These are phyloP conservation scores for Hyles lineata DNA, from an alignment of 2,888 invertebrate species.

Conservation along the genomic window DNA sequence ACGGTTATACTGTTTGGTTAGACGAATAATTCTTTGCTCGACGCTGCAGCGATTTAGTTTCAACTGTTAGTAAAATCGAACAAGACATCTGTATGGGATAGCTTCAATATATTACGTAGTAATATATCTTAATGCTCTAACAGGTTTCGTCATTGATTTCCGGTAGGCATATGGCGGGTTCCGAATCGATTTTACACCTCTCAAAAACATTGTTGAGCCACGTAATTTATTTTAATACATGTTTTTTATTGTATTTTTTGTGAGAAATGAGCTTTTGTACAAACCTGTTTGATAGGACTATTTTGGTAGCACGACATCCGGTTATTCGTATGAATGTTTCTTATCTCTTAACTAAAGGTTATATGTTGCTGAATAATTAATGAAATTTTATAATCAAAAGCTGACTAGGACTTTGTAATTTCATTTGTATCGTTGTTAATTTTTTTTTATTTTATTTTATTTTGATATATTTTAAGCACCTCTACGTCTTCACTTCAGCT, in stretches of 20 bases:
- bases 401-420: neutral
- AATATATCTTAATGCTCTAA: too few species aligned
- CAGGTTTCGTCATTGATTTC: slow-evolving; percentile 33
- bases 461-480: too few species aligned
- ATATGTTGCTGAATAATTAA: neutral
- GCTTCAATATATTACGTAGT: too few species aligned
- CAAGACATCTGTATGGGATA: too few species aligned
- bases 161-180: slow-evolving; percentile 45
- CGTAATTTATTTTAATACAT: slow-evolving; percentile 1
- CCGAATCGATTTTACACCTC: slow-evolving; percentile 41
- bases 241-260: slow-evolving; percentile 2
- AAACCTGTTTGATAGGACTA: slow-evolving; percentile 10
- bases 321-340: neutral
- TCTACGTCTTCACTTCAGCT: too few species aligned
- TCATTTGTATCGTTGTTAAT: neutral
- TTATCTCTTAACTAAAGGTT: neutral
- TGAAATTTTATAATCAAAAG: neutral
- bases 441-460: too few species aligned
- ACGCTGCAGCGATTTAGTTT: too few species aligned
- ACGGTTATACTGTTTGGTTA: neutral
- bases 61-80: too few species aligned
- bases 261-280: neutral
- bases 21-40: too few species aligned
- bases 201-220: neutral
- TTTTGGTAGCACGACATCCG: slow-evolving; percentile 1